Evolutionary conservation across 1,140 invertebrate genomes (phyloP).

Genomic region (Laupala kohalensis): DNA sequence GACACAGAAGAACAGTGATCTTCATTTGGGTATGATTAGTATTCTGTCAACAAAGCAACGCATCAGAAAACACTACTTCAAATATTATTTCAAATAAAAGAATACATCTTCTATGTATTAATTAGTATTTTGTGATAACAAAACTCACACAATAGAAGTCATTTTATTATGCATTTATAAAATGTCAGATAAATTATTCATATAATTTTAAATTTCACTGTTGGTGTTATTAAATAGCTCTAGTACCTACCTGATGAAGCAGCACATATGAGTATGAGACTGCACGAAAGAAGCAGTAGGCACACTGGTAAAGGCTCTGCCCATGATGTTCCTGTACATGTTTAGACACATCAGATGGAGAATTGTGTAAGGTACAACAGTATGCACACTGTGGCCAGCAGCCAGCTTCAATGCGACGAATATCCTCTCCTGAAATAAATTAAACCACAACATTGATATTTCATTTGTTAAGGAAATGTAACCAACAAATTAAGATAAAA

Average conservation of each 20-base stretch:
- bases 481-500: too few relatives aligned
- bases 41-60: neutral
- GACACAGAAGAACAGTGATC: neutral
- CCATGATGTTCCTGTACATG: conserved; percentile 33
- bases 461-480: too few relatives aligned
- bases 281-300: conserved; percentile 43
- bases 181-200: neutral
- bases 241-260: conserved; percentile 32
- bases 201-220: neutral
- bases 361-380: conserved; percentile 19
- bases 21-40: neutral
- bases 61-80: neutral
- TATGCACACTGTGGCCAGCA: conserved; percentile 30
- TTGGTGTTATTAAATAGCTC: neutral
- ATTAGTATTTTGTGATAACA: neutral
- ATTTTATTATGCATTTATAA: neutral
- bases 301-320: conserved; percentile 38
- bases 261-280: conserved; percentile 34
- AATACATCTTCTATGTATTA: neutral
- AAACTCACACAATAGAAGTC: too few relatives aligned
- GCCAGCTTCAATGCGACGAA: neutral
- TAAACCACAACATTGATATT: too few relatives aligned
- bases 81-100: neutral
- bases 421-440: too few relatives aligned
- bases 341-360: neutral